Evolutionary conservation across 2,797 vertebrate genomes (phyloP).

Genomic region (Gephyroberyx darwinii): DNA sequence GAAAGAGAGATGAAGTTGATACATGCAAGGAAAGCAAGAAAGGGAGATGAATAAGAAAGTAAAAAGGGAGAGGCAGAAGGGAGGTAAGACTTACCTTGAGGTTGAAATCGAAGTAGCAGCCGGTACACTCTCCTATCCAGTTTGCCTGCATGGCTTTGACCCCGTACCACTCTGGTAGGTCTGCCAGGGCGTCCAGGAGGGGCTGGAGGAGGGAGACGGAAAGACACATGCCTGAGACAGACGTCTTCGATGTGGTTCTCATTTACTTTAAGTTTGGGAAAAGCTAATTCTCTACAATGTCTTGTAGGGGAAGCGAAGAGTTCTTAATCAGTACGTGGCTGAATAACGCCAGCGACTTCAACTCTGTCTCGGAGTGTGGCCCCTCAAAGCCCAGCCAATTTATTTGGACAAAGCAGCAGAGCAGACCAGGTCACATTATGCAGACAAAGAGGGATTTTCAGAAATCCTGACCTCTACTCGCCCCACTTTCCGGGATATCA

Average conservation of each 20-base stretch:
- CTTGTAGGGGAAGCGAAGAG: constrained; percentile 7
- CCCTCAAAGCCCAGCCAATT: constrained; percentile 57
- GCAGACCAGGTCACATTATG: constrained; percentile 56
- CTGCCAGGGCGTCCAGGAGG: constrained; percentile 87
- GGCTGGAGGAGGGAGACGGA: constrained; percentile 76
- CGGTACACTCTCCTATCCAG: constrained; percentile 95
- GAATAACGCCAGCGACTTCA: constrained; percentile 47
- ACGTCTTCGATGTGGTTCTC: background rate
- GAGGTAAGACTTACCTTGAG: constrained; percentile 84
- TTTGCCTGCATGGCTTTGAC: constrained; percentile 98
- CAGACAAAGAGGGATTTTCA: constrained; percentile 61
- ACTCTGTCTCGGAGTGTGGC: constrained; percentile 21
- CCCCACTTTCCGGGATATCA: constrained; percentile 57
- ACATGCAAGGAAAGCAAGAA: constrained; percentile 39
- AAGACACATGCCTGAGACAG: constrained; percentile 20
- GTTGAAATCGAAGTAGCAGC: constrained; percentile 91
- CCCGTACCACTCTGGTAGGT: constrained; percentile 96
- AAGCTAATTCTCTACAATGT: constrained; percentile 25
- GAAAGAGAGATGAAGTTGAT: constrained; percentile 27
- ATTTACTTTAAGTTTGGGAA: constrained; percentile 32
- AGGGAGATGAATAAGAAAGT: constrained; percentile 50
- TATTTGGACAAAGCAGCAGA: constrained; percentile 62
- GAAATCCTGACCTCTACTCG: constrained; percentile 64
- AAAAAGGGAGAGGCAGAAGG: background rate
- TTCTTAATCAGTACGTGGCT: constrained; percentile 27